Percentiles rank a stretch among this genome's conserved stretches.
Conservation (phyloP, 2,797 vertebrate species). For the Pseudochirops corinnae region DNA sequence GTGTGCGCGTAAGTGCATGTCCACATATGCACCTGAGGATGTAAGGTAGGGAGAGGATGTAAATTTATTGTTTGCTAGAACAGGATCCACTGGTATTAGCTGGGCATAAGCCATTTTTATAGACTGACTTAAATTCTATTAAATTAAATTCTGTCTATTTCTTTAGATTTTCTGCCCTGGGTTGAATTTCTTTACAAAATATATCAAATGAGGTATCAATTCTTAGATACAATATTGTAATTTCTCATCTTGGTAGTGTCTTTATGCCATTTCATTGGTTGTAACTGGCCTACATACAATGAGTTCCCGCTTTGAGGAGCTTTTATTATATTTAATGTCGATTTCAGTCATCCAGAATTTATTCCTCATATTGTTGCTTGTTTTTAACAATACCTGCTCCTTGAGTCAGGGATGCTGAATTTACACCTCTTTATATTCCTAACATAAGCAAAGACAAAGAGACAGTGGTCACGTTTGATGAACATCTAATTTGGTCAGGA, state of each 20-base stretch:
- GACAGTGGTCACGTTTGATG: neutral
- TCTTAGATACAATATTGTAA: neutral
- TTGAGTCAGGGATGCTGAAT: neutral
- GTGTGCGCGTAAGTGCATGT: too few species aligned
- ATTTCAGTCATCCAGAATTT: neutral
- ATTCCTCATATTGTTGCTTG: neutral
- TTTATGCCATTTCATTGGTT: neutral
- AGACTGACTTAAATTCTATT: neutral
- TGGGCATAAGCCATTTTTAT: neutral
- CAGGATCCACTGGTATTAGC: neutral
- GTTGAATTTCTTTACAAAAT: neutral
- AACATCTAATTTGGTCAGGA: neutral
- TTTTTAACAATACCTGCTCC: neutral
- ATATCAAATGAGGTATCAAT: neutral
- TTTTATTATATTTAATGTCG: neutral
- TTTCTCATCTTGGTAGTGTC: neutral
- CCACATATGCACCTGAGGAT: neutral
- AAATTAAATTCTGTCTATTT: neutral
- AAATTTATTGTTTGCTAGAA: neutral
- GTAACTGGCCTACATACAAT: neutral
- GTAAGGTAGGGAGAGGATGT: neutral
- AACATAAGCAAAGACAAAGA: neutral
- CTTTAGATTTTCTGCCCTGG: neutral
- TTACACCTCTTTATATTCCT: neutral
- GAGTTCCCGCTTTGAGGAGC: neutral